Evolutionary conservation across 2,888 invertebrate genomes (phyloP).

Genomic region (Odontocolon sp.): DNA sequence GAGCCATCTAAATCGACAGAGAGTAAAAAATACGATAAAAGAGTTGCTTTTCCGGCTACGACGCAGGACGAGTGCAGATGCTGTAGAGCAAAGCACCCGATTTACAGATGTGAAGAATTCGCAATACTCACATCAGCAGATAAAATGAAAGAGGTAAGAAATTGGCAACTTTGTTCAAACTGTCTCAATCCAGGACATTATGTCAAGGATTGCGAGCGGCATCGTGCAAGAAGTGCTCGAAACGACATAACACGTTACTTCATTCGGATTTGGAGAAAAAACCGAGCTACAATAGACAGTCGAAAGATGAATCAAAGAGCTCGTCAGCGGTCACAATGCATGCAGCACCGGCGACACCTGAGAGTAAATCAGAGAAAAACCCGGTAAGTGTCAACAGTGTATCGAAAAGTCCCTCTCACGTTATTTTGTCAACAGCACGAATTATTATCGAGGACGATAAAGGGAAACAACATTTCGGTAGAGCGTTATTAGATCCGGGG

Average conservation of each 20-base stretch:
- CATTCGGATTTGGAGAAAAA: conserved; percentile 12
- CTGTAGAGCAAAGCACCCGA: conserved; percentile 2
- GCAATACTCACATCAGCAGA: conserved; percentile 8
- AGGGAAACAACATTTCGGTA: conserved; percentile 28
- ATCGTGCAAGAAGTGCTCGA: conserved; percentile 25
- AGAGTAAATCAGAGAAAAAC: neutral
- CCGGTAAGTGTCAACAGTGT: conserved; percentile 9
- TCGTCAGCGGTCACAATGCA: conserved; percentile 18
- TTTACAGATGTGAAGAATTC: conserved; percentile 30
- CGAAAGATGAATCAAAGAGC: neutral
- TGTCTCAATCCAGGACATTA: conserved; percentile 20
- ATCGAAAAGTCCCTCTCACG: conserved; percentile 12
- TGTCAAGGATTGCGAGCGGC: conserved; percentile 26
- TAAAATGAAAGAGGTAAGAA: conserved; percentile 10
- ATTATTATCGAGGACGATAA: conserved; percentile 46
- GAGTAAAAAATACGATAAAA: neutral
- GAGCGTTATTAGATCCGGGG: conserved; percentile 53
- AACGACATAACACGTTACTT: conserved; percentile 32
- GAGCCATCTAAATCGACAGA: conserved; percentile 9
- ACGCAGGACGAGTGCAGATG: conserved; percentile 13
- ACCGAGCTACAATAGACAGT: conserved; percentile 14
- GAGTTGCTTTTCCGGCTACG: neutral
- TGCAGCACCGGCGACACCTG: neutral
- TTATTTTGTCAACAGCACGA: conserved; percentile 36
- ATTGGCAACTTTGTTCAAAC: conserved; percentile 10